phyloP scores from a whole-genome alignment of 2,113 vertebrate genomes.

The Trochalopteron elliotii region DNA sequence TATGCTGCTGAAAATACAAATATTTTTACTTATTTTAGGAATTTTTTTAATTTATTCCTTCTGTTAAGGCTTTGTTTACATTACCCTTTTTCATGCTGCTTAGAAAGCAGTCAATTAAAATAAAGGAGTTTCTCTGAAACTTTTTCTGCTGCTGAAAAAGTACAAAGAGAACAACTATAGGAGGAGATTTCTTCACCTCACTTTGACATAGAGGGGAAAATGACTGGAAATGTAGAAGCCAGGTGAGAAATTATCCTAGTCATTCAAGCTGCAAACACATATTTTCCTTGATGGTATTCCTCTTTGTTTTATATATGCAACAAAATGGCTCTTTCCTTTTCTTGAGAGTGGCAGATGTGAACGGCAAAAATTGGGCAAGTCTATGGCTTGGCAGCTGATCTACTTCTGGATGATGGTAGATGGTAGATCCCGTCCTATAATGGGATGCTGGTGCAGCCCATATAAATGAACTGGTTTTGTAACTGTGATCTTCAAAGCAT shows the following conservation, averaged over 20 bases:
- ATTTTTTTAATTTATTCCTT: neutral
- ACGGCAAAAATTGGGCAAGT: neutral
- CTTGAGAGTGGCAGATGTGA: neutral
- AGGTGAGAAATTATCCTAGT: conserved; percentile 28
- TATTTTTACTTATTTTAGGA: neutral
- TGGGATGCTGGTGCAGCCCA: neutral
- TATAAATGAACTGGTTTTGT: neutral
- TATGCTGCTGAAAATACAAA: neutral
- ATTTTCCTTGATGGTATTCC: neutral
- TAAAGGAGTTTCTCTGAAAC: neutral
- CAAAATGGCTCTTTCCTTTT: neutral
- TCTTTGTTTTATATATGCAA: neutral
- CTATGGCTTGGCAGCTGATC: neutral
- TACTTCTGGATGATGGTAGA: too few relatives aligned
- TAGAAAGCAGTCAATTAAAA: neutral
- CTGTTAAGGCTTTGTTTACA: neutral
- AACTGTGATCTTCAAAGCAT: neutral
- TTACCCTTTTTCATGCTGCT: neutral
- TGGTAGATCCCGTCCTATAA: too few relatives aligned
- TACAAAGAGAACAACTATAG: neutral
- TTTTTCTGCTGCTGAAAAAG: conserved; percentile 43
- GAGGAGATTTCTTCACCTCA: neutral
- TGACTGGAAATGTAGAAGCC: conserved; percentile 22
- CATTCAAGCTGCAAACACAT: neutral
- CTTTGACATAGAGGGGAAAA: conserved; percentile 14